Evolutionary conservation across 2,888 invertebrate species (phyloP).

Genomic region (Carabus problematicus): DNA sequence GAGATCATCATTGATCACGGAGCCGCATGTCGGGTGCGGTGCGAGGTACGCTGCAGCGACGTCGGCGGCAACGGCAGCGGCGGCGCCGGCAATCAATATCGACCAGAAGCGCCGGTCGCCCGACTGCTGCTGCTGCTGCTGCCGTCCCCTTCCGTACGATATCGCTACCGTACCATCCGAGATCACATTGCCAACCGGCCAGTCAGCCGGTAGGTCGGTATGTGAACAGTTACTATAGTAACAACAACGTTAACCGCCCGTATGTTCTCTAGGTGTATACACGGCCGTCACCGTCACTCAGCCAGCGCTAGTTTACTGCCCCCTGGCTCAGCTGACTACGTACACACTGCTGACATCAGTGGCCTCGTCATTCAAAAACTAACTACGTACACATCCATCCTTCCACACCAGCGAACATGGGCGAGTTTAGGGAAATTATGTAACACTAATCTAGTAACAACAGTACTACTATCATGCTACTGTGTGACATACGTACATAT

Average conservation of each 20-base stretch:
- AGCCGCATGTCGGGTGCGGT: conserved; percentile 31
- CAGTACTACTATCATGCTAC: too few species aligned
- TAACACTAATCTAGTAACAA: too few species aligned
- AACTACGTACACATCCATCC: too few species aligned
- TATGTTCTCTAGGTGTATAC: background rate
- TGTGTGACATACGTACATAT: too few species aligned
- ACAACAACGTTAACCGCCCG: background rate
- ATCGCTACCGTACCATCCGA: conserved; percentile 28
- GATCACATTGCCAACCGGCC: background rate
- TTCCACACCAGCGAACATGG: too few species aligned
- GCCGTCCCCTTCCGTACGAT: conserved; percentile 33
- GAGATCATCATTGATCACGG: conserved; percentile 30
- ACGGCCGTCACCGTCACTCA: background rate
- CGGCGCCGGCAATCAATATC: conserved; percentile 37
- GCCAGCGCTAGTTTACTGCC: background rate
- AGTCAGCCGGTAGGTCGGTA: background rate
- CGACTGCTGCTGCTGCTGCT: conserved; percentile 11
- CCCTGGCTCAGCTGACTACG: background rate
- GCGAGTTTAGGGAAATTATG: too few species aligned
- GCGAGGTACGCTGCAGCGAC: conserved; percentile 18
- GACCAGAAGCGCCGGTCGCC: conserved; percentile 14
- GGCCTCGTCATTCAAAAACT: too few species aligned
- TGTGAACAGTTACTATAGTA: conserved; percentile 8
- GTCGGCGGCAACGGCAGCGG: conserved; percentile 13
- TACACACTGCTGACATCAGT: background rate